Evolutionary conservation across 2,888 invertebrate genomes (phyloP).

Genomic region (Phania funesta): DNA sequence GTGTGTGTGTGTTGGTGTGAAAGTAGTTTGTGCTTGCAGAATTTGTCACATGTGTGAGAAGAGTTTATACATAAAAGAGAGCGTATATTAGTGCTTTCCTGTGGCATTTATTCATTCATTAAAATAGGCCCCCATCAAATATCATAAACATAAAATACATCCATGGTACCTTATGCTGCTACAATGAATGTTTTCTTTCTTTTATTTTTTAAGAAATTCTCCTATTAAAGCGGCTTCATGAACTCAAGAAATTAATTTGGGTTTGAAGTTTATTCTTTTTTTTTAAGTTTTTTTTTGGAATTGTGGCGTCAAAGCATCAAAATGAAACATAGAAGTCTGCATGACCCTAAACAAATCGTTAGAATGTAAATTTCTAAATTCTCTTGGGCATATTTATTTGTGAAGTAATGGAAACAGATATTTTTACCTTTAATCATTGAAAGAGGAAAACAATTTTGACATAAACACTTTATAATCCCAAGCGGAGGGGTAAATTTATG

Average conservation of each 20-base stretch:
- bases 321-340: no score
- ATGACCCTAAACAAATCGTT: no score
- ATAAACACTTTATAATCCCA: no score
- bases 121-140: slow-evolving; percentile 42
- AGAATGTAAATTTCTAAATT: no score
- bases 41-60: background rate
- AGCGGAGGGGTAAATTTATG: no score
- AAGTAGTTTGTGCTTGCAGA: background rate
- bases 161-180: background rate
- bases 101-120: slow-evolving; percentile 40
- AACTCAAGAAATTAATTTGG: slow-evolving; percentile 19
- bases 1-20: slow-evolving; percentile 13
- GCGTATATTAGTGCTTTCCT: slow-evolving; percentile 32
- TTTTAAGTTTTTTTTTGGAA: slow-evolving; percentile 18
- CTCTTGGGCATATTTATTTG: no score
- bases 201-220: background rate
- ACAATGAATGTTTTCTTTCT: background rate
- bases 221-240: background rate
- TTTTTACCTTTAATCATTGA: no score
- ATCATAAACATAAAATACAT: background rate
- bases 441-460: no score
- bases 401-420: no score
- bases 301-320: background rate
- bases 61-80: background rate
- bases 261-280: slow-evolving; percentile 5